Evolutionary conservation across 2,888 invertebrate genomes (phyloP), one percentile per base, ranked within the genome.

Genomic region (Chymomyza procnemis): DNA sequence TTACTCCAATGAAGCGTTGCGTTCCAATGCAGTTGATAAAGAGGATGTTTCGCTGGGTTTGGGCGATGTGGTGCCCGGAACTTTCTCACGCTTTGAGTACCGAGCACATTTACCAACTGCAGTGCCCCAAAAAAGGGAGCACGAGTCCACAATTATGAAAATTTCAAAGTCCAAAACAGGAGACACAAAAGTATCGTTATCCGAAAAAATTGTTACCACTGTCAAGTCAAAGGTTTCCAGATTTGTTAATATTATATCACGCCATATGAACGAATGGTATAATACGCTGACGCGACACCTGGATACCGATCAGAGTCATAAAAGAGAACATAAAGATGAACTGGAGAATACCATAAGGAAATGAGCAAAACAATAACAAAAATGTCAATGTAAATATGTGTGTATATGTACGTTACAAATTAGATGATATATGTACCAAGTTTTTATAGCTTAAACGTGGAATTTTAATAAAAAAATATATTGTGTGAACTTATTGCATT

Each of bases 261-360:
- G 80, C 6, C 90, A 90, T 57, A 85, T 90, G 60, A 80, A 77
- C 61, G 88, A 89, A 12, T 90, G 89, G 90, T 90, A 90, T 74
- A 87, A 84, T 54, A 88, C 88, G 3, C 52, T 89, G 41, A 61
- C 84, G 0, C 87, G 79, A 58, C 79, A 86, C 21, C 41, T 85
- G 55, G 77, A 80, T 0, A 50, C 60, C 14, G 34, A 41, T 41
- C 34, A 41, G 34, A 12, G 34, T 5, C 9, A 41, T 41, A 41
- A 41, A 41, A 41, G 12, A 41, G 34, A 12, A 5, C 3, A 41
- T 41, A 12, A 41, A 41, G 34, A 41, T 41, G 34, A 2, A 41
- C 2, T 21, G 19, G 56, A 30, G 22, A 30, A 56, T 8, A 21
- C 3, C 6, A n/a, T 56, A 9, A 26, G 16, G 1, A n/a, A 26